Conservation (phyloP, 2,888 invertebrate species). For the Ichneumon xanthorius region DNA sequence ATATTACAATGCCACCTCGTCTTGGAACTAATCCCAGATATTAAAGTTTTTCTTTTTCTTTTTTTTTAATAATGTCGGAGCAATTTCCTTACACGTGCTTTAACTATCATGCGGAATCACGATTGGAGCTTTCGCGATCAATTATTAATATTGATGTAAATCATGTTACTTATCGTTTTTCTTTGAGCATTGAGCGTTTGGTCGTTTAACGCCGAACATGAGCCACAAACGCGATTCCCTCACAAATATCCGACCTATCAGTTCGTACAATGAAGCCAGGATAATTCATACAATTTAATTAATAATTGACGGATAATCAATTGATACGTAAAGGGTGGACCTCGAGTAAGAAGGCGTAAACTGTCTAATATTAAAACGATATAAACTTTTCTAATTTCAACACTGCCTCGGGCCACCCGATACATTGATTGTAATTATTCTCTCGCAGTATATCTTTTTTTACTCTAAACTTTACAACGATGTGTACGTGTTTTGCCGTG, state of each 20-base stretch:
- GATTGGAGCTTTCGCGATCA: neutral
- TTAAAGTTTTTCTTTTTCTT: constrained; percentile 32
- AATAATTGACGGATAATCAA: constrained; percentile 84
- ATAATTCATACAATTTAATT: constrained; percentile 77
- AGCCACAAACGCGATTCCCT: neutral
- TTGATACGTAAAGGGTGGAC: constrained; percentile 81
- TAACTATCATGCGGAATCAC: neutral
- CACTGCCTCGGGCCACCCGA: constrained; percentile 81
- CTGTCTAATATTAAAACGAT: constrained; percentile 71
- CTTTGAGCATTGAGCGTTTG: constrained; percentile 31
- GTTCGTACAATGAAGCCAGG: constrained; percentile 55
- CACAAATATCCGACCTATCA: constrained; percentile 32
- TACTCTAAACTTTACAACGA: constrained; percentile 68
- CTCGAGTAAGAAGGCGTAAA: constrained; percentile 81
- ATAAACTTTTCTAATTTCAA: constrained; percentile 81
- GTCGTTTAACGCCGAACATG: neutral
- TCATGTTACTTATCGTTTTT: constrained; percentile 12
- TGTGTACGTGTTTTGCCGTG: constrained; percentile 20
- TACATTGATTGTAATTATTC: constrained; percentile 83
- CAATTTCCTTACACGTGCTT: constrained; percentile 28
- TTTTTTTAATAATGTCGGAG: constrained; percentile 43
- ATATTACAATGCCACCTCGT: constrained; percentile 58
- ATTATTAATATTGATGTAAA: constrained; percentile 14
- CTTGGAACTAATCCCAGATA: constrained; percentile 54
- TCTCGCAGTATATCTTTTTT: constrained; percentile 77